Percentiles rank a stretch among this genome's conserved stretches.
Conservation (phyloP, 1,140 invertebrate species). For the Propsilocerus akamusi region DNA sequence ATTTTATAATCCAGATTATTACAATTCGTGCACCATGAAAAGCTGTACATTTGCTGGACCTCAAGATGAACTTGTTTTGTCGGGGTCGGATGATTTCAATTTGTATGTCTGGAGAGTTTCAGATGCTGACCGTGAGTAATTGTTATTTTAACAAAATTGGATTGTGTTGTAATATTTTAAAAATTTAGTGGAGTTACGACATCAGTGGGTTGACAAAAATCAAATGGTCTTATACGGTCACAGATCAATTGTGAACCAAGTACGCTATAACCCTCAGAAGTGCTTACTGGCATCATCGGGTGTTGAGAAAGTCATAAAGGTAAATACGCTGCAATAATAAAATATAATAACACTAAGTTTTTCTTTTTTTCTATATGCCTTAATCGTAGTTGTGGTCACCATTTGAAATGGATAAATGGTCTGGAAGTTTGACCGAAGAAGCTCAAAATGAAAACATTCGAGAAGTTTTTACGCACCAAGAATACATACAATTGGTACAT, state of each 20-base stretch:
- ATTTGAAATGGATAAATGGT: slow-evolving; percentile 38
- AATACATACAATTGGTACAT: slow-evolving; percentile 67
- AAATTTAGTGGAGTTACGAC: slow-evolving; percentile 17
- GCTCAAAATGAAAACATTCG: slow-evolving; percentile 45
- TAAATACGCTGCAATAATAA: slow-evolving; percentile 12
- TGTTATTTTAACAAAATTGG: slow-evolving; percentile 6
- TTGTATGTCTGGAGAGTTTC: slow-evolving; percentile 82
- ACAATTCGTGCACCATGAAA: slow-evolving; percentile 95
- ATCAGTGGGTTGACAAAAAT: slow-evolving; percentile 40
- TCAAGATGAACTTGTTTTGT: slow-evolving; percentile 73
- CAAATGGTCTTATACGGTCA: slow-evolving; percentile 77
- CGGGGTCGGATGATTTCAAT: slow-evolving; percentile 89
- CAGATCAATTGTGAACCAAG: slow-evolving; percentile 91
- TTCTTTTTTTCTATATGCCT: slow-evolving; percentile 8
- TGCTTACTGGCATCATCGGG: slow-evolving; percentile 82
- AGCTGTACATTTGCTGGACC: slow-evolving; percentile 87
- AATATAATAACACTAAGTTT: slow-evolving; percentile 1
- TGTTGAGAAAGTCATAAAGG: slow-evolving; percentile 90
- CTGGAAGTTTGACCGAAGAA: slow-evolving; percentile 32
- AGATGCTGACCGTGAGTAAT: slow-evolving; percentile 30
- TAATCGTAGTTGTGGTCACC: slow-evolving; percentile 72
- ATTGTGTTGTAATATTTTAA: too few species aligned
- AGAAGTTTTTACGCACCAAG: slow-evolving; percentile 66
- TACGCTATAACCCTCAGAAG: slow-evolving; percentile 70
- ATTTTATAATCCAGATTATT: slow-evolving; percentile 83